Evolutionary conservation across 2,888 invertebrate genomes (phyloP).

Genomic region (Ennomos fuscantarius): DNA sequence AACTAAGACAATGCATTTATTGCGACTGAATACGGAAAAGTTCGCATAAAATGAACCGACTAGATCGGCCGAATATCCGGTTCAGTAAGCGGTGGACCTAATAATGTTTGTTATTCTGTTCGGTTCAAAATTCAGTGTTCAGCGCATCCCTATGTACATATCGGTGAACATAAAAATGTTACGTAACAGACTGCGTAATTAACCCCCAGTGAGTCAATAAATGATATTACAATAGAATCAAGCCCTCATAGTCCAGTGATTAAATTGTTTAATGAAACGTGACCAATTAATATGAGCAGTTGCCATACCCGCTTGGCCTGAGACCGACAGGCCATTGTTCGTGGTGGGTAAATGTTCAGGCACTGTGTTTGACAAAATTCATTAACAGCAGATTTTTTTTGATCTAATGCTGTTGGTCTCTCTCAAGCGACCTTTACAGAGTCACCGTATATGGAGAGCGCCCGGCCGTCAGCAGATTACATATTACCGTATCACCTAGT

Average conservation of each 20-base stretch:
- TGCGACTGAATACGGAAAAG: too few species aligned
- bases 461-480: too few species aligned
- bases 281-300: constrained; percentile 36
- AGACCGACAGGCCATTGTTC: constrained; percentile 32
- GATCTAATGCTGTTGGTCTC: background rate
- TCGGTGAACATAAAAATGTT: constrained; percentile 19
- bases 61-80: too few species aligned
- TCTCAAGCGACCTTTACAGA: too few species aligned
- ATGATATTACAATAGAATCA: constrained; percentile 26
- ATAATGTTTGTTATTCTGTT: too few species aligned
- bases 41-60: too few species aligned
- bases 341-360: constrained; percentile 4
- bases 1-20: too few species aligned
- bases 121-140: too few species aligned
- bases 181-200: constrained; percentile 29
- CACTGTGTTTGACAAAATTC: constrained; percentile 24
- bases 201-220: constrained; percentile 28
- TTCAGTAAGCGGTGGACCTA: too few species aligned
- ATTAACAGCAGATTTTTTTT: constrained; percentile 1
- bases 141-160: too few species aligned
- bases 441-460: too few species aligned
- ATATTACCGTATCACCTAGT: too few species aligned
- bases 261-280: constrained; percentile 39
- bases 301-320: constrained; percentile 26
- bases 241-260: constrained; percentile 41